Evolutionary conservation across 2,113 vertebrate genomes (phyloP).

Genomic region (Ammodytes marinus): DNA sequence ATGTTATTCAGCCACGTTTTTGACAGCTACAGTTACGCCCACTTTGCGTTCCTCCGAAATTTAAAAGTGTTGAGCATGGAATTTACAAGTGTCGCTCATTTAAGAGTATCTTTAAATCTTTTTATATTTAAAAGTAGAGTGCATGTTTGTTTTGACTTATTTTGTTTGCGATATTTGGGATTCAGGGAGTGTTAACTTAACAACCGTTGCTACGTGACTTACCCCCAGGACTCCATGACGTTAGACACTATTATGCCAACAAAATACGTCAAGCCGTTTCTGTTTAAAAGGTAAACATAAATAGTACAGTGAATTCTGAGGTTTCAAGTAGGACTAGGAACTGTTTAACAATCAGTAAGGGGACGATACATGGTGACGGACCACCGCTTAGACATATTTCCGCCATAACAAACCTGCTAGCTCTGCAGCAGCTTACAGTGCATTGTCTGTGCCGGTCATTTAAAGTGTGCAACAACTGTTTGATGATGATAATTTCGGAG

Average conservation of each 20-base stretch:
- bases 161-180: neutral
- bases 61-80: too few species aligned
- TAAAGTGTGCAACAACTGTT: neutral
- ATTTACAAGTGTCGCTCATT: neutral
- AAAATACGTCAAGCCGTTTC: neutral
- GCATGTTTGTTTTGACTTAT: neutral
- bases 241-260: too few species aligned
- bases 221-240: too few species aligned
- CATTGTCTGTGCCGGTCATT: conserved; percentile 12
- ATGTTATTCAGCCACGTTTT: neutral
- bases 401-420: conserved; percentile 74
- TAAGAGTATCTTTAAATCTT: neutral
- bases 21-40: conserved; percentile 1
- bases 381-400: conserved; percentile 25
- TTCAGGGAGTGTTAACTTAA: too few species aligned
- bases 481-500: neutral
- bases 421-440: neutral
- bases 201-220: too few species aligned
- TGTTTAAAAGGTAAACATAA: neutral
- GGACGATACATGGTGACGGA: conserved; percentile 57
- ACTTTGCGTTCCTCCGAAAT: neutral
- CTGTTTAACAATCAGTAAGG: neutral
- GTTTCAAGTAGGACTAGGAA: conserved; percentile 1
- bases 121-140: too few species aligned
- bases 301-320: too few species aligned